Base-by-base conservation (phyloP, 1,140 invertebrate species). In the Hydropsyche tenuis region DNA sequence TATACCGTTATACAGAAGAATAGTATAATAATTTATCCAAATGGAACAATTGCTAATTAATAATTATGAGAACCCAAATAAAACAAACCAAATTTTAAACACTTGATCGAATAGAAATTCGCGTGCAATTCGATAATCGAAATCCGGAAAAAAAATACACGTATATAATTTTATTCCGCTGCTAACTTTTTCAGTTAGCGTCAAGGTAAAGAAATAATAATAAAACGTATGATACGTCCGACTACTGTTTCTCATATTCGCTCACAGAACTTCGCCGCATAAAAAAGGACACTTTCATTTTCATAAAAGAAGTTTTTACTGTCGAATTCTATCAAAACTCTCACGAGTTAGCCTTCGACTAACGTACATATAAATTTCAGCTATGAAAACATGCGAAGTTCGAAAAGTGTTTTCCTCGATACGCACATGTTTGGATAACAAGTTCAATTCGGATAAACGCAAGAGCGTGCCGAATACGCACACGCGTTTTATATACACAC, bases 241-340 rank as follows among this genome's bases (percentile, higher is more conserved):
- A 46, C 45, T 12, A 2, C 18, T 20, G 5, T 53, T 20, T 53
- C 48, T 18, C 48, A 7, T 5, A 5, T 20, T 18, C 16, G 9
- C 16, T 53, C 6, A 9, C 48, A 11, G 30, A 37, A 37, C 30
- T 37, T 37, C 9, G 30, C 30, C 3, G 9, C 30, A 53, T 53
- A 53, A 53, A 48, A 53, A 53, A 16, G 16, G 14, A 53, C 48
- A 53, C 14, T 53, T 53, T 53, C 20, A n/a, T 48, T 48, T 53
- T 53, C 48, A 53, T 53, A 53, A 53, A 53, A 53, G 7, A 53
- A 53, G 20, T 53, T 53, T 53, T 53, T 53, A 53, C 48, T 20
- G 16, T 53, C 16, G n/a, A 53, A 53, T 53, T 53, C 20, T 53
- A 53, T 53, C 48, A 18, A 16, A 53, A 53, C 48, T 53, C 48